Base-by-base conservation (phyloP, 2,113 vertebrate species). In the Hiodon tergisus region DNA sequence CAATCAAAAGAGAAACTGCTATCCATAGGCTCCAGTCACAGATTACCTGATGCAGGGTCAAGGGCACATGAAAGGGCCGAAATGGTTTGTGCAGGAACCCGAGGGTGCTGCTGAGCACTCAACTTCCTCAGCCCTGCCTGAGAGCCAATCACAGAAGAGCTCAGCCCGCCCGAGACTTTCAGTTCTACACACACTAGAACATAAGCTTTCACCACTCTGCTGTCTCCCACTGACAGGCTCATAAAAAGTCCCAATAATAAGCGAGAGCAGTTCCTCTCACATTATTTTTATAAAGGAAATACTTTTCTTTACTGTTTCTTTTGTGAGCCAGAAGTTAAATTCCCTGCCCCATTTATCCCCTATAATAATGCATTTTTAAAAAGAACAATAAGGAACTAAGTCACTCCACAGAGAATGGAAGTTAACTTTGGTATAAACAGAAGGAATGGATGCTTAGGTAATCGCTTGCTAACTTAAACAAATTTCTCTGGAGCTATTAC, bases 391-490 rank as follows among this genome's bases (percentile, higher is more conserved):
- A n/a, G 3, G 61, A 55, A 54, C 5, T 16, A 52, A 69, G 67
- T 3, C 4, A n/a, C 5, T 4, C 16, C 3, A 53, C 10, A 79
- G 74, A 57, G 69, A 80, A 77, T 13, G 55, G 71, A 71, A 74
- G 67, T 73, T 75, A 71, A 72, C 83, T 80, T 78, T 77, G 74
- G 84, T 84, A 55, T 79, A 83, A 78, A 83, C 84, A 76, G 75
- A 75, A 74, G 78, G 53, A 68, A 6, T 50, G 11, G 48, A 51
- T 3, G 7, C 61, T 16, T 63, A 63, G 17, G 11, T 16, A 63
- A 7, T 63, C 11, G 2, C 17, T 63, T 2, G n/a, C 61, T 16
- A n/a, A 13, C 14, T 7, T 16, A 13, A 14, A 62, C 9, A 62
- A 62, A 57, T 70, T 78, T 69, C 74, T 62, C 31, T 31, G 63